A percentile compares a stretch with the other conserved stretches of the same genome.
phyloP scores from a whole-genome alignment of 2,113 vertebrate genomes.

The Apodemus speciosus region DNA sequence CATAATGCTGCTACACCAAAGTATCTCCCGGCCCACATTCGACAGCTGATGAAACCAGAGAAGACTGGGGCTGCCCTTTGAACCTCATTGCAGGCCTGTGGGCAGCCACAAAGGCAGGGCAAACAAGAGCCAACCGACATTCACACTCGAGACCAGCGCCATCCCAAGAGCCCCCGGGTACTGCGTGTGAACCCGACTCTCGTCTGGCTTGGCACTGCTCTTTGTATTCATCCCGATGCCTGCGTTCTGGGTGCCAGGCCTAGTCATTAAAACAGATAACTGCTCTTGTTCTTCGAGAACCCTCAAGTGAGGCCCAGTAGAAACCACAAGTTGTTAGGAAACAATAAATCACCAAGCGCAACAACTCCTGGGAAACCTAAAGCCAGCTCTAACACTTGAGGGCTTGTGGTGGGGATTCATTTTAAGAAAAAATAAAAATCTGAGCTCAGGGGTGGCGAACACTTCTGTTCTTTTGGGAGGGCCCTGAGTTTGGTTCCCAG shows the following conservation, averaged over 20 bases:
- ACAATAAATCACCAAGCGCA: constrained; percentile 35
- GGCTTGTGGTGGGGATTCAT: constrained; percentile 26
- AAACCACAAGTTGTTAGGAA: constrained; percentile 53
- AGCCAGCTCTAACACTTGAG: constrained; percentile 45
- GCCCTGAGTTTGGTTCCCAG: not conserved
- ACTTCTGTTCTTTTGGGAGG: not conserved
- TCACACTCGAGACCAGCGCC: not conserved
- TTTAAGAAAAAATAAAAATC: not conserved
- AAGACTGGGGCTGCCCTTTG: not conserved
- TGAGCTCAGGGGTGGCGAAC: not conserved
- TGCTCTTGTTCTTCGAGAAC: not conserved
- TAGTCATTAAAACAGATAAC: constrained; percentile 11
- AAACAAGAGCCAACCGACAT: not conserved
- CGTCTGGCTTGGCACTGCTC: not conserved
- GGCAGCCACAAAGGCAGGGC: not conserved
- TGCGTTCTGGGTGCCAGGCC: not conserved
- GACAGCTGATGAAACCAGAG: not conserved
- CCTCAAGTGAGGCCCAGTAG: not conserved
- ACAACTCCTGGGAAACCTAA: not conserved
- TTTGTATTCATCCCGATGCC: not conserved
- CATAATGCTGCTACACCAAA: not conserved
- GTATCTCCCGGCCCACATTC: not conserved
- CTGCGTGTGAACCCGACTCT: not conserved
- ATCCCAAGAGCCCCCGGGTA: not conserved
- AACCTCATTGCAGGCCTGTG: not conserved